Base-by-base conservation (phyloP, 2,888 invertebrate species). In the Epinotia brunnichana region DNA sequence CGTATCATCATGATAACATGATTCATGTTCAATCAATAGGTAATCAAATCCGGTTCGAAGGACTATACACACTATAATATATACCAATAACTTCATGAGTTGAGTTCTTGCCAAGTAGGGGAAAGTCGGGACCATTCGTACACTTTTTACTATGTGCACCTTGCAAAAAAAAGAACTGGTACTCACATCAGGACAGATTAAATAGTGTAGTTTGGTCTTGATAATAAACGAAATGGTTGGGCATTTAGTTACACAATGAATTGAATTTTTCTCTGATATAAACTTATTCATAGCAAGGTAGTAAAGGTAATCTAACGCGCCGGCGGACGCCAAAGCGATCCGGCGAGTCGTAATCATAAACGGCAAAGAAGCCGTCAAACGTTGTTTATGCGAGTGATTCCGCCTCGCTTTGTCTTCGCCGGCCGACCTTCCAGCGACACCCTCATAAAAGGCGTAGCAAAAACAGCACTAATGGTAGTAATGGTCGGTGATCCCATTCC, bases 401-500 rank as follows among this genome's bases (percentile, higher is more conserved):
- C 89, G 89, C 88, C 85, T 35, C 79, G 88, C 91, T 92, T 93
- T 92, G 90, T 90, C 88, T 91, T 87, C 87, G 79, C 73, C 72
- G 72, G 67, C 87, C 92, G 91, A 91, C 89, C 89, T 91, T 91
- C 90, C 86, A 86, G 90, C 89, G 92, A 92, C 92, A 92, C 92
- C 93, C 91, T 90, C 90, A 92, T 92, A 93, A 91, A 92, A 91
- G 90, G 89, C 89, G 90, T 91, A 88, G 89, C 90, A 92, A 92
- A 93, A 92, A 92, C 84, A 83, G 80, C 84, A 87, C 87, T 92
- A 93, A 92, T 92, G 85, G 89, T 82, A 81, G 85, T 92, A 93
- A 92, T 92, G 85, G 89, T 82, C 81, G 85, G 87, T 89, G 90
- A 91, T 91, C 91, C 91, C 89, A 92, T 93, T 93, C 87, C 87